A percentile compares a stretch with the other conserved stretches of the same genome.
Evolutionary conservation across 2,797 vertebrate species (phyloP).

Genomic region (Urophycis tenuis): DNA sequence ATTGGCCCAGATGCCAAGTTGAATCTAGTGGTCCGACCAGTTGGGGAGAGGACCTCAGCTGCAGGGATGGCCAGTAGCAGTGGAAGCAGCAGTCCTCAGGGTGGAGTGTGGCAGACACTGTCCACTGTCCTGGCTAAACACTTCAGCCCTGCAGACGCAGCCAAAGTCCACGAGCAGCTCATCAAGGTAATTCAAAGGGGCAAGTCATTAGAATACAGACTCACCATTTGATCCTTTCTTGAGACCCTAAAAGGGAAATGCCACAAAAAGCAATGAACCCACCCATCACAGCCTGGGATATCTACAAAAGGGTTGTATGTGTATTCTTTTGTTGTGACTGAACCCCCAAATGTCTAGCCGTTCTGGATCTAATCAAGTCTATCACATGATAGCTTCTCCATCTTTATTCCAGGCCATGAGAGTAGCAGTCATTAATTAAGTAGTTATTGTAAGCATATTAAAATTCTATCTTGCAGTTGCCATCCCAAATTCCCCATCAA

Average conservation of each 20-base stretch:
- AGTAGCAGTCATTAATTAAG: background rate
- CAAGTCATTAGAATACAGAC: background rate
- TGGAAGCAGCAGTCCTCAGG: constrained; percentile 36
- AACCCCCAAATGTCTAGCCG: background rate
- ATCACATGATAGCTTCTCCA: background rate
- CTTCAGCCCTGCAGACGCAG: constrained; percentile 81
- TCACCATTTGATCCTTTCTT: background rate
- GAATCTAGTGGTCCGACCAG: constrained; percentile 85
- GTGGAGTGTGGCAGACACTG: constrained; percentile 77
- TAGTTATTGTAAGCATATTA: background rate
- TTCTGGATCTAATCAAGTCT: background rate
- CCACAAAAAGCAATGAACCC: background rate
- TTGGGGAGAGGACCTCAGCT: constrained; percentile 64
- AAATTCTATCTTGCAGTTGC: background rate
- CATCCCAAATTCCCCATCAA: background rate
- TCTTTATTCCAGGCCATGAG: background rate
- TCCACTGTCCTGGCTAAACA: constrained; percentile 78
- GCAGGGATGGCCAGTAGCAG: constrained; percentile 39
- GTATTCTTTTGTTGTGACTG: background rate
- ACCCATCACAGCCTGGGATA: background rate
- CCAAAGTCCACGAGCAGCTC: constrained; percentile 83
- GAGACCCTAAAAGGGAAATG: background rate
- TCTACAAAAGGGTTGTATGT: background rate
- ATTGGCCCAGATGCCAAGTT: constrained; percentile 86
- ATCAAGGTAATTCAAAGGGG: constrained; percentile 73